A percentile compares a stretch with the other conserved stretches of the same genome.
phyloP scores from a whole-genome alignment of 2,888 invertebrate genomes.

The Phanerotoma sp. region DNA sequence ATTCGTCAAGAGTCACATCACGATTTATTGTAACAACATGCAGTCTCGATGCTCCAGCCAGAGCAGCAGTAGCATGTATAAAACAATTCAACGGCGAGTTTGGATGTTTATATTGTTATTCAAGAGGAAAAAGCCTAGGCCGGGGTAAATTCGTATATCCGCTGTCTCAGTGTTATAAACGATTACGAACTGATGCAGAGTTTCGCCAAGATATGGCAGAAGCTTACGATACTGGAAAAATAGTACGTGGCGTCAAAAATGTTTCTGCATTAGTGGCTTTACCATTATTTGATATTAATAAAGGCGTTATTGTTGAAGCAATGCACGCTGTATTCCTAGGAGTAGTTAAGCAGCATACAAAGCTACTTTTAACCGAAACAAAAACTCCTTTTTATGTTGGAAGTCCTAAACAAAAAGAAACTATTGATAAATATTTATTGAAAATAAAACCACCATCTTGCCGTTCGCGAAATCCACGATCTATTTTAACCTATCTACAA shows the following conservation, averaged over 20 bases:
- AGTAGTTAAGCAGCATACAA: background rate
- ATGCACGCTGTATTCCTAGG: slow-evolving; percentile 12
- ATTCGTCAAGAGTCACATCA: background rate
- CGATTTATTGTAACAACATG: slow-evolving; percentile 12
- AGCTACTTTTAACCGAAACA: background rate
- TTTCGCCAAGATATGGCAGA: background rate
- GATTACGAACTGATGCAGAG: no score
- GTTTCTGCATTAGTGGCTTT: background rate
- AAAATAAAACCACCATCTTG: background rate
- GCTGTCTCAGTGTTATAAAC: no score
- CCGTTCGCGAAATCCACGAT: background rate
- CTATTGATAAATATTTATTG: background rate
- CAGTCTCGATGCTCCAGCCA: slow-evolving; percentile 23
- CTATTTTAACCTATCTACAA: background rate
- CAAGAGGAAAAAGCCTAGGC: background rate
- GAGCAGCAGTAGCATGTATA: slow-evolving; percentile 17
- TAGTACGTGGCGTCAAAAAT: background rate
- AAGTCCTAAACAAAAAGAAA: background rate
- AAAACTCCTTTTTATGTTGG: background rate
- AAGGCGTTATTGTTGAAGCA: slow-evolving; percentile 12
- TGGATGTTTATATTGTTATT: slow-evolving; percentile 28
- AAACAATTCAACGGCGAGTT: slow-evolving; percentile 25
- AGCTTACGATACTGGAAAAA: background rate
- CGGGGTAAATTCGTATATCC: no score
- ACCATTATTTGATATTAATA: slow-evolving; percentile 3